Evolutionary conservation across 2,113 vertebrate species (phyloP).

Genomic region (Dicentrarchus labrax): DNA sequence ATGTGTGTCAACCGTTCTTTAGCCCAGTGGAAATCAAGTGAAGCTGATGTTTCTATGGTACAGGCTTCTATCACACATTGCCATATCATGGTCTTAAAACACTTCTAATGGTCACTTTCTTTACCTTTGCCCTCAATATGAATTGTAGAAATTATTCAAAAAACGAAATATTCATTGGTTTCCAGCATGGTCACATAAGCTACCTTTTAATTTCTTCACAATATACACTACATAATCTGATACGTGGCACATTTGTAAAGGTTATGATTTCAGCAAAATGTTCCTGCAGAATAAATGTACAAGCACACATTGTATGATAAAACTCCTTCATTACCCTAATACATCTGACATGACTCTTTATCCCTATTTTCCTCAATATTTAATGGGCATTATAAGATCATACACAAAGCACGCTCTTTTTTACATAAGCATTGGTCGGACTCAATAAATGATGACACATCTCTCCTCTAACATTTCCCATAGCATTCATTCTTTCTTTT

Average conservation of each 20-base stretch:
- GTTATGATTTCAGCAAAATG: background rate
- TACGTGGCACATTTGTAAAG: background rate
- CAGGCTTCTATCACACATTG: background rate
- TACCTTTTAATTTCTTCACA: background rate
- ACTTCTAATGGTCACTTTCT: background rate
- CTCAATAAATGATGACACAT: conserved; percentile 40
- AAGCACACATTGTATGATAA: background rate
- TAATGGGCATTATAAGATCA: background rate
- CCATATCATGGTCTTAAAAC: background rate
- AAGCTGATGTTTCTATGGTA: background rate
- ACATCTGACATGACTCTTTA: conserved; percentile 3
- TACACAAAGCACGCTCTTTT: background rate
- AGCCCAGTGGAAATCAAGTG: background rate
- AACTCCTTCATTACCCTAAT: background rate
- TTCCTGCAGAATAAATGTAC: background rate
- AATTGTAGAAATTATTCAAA: background rate
- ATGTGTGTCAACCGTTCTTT: too few species aligned
- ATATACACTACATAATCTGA: background rate
- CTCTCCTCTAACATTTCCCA: conserved; percentile 33
- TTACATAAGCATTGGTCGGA: background rate
- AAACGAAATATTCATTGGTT: background rate
- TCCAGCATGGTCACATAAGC: background rate
- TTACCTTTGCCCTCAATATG: background rate
- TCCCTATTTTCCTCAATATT: background rate
- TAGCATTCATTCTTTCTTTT: conserved; percentile 34